Base-by-base conservation (phyloP, 2,888 invertebrate species). In the Euzetes globulus region DNA sequence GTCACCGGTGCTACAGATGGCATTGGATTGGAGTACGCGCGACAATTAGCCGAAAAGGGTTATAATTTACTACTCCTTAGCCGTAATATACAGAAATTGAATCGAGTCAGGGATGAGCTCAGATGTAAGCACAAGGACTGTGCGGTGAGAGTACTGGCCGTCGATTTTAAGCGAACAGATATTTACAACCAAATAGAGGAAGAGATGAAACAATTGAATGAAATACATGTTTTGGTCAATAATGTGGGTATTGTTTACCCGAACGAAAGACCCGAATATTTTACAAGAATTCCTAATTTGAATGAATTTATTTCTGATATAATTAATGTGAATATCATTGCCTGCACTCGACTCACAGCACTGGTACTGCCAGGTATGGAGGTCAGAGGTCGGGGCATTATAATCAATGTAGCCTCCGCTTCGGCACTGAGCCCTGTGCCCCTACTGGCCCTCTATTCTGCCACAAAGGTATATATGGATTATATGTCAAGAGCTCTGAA, bases 401-500 rank as follows among this genome's bases (percentile, higher is more conserved):
- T 95, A 70, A 90, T 95, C 37, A 94, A 94, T 81, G 87, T 95
- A 17, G 92, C 94, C 0, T 94, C 94, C 91, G 91, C 91, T 1
- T 90, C 94, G 0, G 93, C 93, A 82, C 83, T 91, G 72, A 90
- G 91, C 81, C 92, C 94, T 0, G 83, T 92, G 77, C 94, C 95
- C 0, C 84, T 92, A 71, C 90, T 94, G 90, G 88, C 92, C 0
- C 89, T 94, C 0, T 95, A 95, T 82, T 90, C 91, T 0, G 94
- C 94, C 0, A 89, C 91, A 2, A 95, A 95, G 87, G 90, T 76
- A 17, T 79, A 78, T 70, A 76, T 83, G 17, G 83, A 83, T 77
- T 82, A 81, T 76, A 81, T 83, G 77, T 82, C 82, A 5, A 79
- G 80, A 74, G 80, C 81, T 2, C 75, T 82, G 45, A 79, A 80